Conservation (phyloP, 1,140 invertebrate species). For the Bradysia coprophila region DNA sequence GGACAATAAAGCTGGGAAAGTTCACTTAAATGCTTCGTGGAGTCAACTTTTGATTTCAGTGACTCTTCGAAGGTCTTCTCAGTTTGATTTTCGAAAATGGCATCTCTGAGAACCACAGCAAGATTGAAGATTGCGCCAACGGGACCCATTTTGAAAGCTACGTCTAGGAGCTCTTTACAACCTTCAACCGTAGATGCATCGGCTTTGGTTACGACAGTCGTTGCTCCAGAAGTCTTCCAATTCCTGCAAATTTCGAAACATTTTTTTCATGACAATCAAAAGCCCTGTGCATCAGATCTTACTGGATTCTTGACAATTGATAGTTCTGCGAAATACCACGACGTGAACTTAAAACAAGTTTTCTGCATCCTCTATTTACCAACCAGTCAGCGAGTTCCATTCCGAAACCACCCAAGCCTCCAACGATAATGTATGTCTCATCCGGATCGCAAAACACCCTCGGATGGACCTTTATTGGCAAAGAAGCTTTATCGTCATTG, state of each 20-base stretch:
- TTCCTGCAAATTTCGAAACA: too few species aligned
- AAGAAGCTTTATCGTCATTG: slow-evolving; percentile 38
- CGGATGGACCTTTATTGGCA: slow-evolving; percentile 54
- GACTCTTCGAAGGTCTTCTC: slow-evolving; percentile 58
- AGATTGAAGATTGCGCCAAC: slow-evolving; percentile 91
- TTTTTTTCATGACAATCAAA: slow-evolving; percentile 27
- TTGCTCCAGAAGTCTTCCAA: slow-evolving; percentile 50
- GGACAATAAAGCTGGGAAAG: slow-evolving; percentile 54
- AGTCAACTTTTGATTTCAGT: slow-evolving; percentile 64
- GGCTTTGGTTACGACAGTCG: slow-evolving; percentile 48
- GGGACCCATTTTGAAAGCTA: slow-evolving; percentile 48
- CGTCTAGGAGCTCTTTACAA: slow-evolving; percentile 47
- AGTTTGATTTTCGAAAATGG: slow-evolving; percentile 73
- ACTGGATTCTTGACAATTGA: slow-evolving; percentile 60
- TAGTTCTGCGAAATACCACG: slow-evolving; percentile 76
- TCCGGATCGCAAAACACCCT: slow-evolving; percentile 72
- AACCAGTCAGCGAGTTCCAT: slow-evolving; percentile 85
- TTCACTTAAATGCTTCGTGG: slow-evolving; percentile 57
- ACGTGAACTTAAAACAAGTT: slow-evolving; percentile 72
- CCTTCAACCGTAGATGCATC: slow-evolving; percentile 44
- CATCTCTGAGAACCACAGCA: slow-evolving; percentile 74
- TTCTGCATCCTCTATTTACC: slow-evolving; percentile 59
- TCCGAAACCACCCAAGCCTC: slow-evolving; percentile 89
- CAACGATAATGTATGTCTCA: slow-evolving; percentile 71
- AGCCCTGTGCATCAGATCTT: slow-evolving; percentile 31